Evolutionary conservation across 2,797 vertebrate genomes (phyloP).

Genomic region (Sebastes trivittatus): DNA sequence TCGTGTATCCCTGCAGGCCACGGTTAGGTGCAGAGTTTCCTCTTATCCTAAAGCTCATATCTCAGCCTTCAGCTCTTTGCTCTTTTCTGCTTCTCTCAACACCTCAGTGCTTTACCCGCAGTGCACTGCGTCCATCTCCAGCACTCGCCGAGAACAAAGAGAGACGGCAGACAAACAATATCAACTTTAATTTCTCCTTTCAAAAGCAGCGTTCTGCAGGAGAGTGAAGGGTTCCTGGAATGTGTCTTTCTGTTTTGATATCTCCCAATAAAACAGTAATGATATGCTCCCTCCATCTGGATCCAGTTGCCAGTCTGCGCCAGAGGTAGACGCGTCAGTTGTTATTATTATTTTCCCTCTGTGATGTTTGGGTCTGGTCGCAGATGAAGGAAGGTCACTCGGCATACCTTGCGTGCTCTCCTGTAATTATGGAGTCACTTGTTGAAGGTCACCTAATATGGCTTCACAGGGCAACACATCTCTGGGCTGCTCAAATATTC

Average conservation of each 20-base stretch:
- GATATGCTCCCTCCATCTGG: slow-evolving; percentile 79
- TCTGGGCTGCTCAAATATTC: slow-evolving; percentile 5
- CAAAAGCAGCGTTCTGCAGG: slow-evolving; percentile 49
- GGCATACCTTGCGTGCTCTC: slow-evolving; percentile 70
- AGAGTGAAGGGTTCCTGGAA: slow-evolving; percentile 57
- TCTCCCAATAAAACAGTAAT: slow-evolving; percentile 80
- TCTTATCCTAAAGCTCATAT: not conserved
- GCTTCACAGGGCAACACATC: slow-evolving; percentile 61
- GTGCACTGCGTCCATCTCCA: slow-evolving; percentile 1
- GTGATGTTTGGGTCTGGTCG: slow-evolving; percentile 74
- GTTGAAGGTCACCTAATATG: slow-evolving; percentile 72
- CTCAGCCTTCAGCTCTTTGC: not conserved
- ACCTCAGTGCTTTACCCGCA: slow-evolving; percentile 12
- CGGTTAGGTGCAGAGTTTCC: slow-evolving; percentile 7
- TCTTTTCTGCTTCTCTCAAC: slow-evolving; percentile 32
- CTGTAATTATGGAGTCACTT: slow-evolving; percentile 70
- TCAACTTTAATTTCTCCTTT: slow-evolving; percentile 54
- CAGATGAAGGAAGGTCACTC: slow-evolving; percentile 72
- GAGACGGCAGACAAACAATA: slow-evolving; percentile 51
- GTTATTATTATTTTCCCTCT: slow-evolving; percentile 74
- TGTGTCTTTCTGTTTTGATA: slow-evolving; percentile 78
- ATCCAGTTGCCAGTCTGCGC: slow-evolving; percentile 76
- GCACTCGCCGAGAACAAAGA: slow-evolving; percentile 53
- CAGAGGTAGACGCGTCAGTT: slow-evolving; percentile 76
- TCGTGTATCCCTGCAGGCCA: slow-evolving; percentile 12